Percentiles rank a stretch among this genome's conserved stretches.
These are phyloP conservation scores for Drosophila erecta DNA, from an alignment of 1,140 invertebrate species.

Conservation along the genomic window DNA sequence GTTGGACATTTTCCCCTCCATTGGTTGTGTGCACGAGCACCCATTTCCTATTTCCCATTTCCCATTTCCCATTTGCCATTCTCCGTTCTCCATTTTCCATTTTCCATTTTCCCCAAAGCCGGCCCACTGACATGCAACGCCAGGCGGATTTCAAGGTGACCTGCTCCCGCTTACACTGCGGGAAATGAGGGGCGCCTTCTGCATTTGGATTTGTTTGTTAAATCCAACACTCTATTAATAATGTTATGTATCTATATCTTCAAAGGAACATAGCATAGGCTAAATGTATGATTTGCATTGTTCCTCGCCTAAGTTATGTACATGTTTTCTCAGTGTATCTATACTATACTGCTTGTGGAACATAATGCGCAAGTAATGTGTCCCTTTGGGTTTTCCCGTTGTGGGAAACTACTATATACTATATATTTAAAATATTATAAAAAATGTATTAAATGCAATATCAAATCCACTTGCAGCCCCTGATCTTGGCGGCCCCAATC, in stretches of 20 bases:
- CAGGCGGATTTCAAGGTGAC: constrained; percentile 16
- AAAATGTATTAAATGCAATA: too few species aligned
- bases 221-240: too few species aligned
- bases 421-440: too few species aligned
- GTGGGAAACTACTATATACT: too few species aligned
- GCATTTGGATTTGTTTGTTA: background rate
- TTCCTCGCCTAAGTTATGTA: too few species aligned
- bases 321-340: too few species aligned
- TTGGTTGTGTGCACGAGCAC: constrained; percentile 56
- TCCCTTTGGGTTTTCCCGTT: too few species aligned
- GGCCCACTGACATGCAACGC: constrained; percentile 1
- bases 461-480: constrained; percentile 61
- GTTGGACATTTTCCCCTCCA: constrained; percentile 70
- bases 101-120: constrained; percentile 13
- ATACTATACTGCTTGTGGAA: too few species aligned
- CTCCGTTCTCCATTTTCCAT: background rate
- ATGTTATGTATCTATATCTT: too few species aligned
- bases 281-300: too few species aligned
- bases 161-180: background rate
- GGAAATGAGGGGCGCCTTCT: background rate
- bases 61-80: background rate
- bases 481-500: constrained; percentile 41
- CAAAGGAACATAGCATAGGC: too few species aligned
- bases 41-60: constrained; percentile 9
- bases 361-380: background rate